Base-by-base conservation (phyloP, 1,140 invertebrate species). In the Pectinophora gossypiella region DNA sequence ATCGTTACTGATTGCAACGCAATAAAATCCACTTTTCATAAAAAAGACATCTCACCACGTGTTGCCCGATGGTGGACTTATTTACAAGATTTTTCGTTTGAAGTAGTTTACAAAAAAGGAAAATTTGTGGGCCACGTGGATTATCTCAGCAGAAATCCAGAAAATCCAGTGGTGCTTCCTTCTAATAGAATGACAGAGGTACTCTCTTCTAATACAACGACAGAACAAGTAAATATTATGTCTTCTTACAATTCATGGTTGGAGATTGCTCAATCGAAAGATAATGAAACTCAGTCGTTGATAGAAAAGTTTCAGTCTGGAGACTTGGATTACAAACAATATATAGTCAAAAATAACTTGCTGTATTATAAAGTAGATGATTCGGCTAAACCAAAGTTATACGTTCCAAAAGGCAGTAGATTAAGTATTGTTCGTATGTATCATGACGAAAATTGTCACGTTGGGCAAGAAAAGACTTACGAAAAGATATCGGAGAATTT, bases 41-140 rank as follows among this genome's bases (percentile, higher is more conserved):
- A 70, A 68, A 21, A 68, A 58, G 68, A 74, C 47, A 45, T 78
- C 12, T 27, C 54, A 13, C 59, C 64, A 10, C 38, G 61, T 32
- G 60, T 59, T 40, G 60, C 52, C 21, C 48, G 61, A 3, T 80
- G 73, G 72, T 65, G 71, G 62, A 54, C 71, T 9, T 63, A 61
- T 44, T 44, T 76, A 6, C 67, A 79, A 43, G 62, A 71, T 35
- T 73, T 48, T 48, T 9, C 68, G 19, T 76, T 70, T 45, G 61
- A 71, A n/a, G 67, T 88, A 19, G 52, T 64, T 19, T 76, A 88
- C 60, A 52, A 76, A 48, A 12, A 56, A 56, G 59, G 70, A 42
- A 48, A 40, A 56, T 19, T 47, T 27, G 42, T 68, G 54, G 15
- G 27, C 1, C 65, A 74, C 42, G 71, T 76, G 7, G 76, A 74